These are phyloP conservation scores for Panagrolaimus sp. DNA, from an alignment of 1,140 invertebrate species.

Conservation along the genomic window DNA sequence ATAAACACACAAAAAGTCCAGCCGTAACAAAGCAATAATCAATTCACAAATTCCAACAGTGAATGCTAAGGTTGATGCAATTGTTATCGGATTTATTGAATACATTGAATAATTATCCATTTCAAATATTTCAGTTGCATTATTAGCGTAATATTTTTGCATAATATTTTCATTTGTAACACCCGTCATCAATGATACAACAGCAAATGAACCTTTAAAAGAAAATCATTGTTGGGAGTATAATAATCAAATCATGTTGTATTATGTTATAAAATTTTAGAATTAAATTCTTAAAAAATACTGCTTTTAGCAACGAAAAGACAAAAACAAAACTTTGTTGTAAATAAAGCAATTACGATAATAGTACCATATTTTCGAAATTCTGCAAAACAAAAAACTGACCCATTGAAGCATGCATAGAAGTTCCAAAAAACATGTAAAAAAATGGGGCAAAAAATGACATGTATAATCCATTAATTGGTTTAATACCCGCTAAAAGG, in stretches of 20 bases:
- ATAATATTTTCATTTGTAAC: conserved; percentile 3
- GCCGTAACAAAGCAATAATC: conserved; percentile 71
- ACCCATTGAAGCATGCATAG: conserved; percentile 1
- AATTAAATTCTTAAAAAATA: too few relatives aligned
- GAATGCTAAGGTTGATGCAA: neutral
- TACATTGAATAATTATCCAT: neutral
- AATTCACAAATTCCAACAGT: conserved; percentile 54
- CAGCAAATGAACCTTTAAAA: neutral
- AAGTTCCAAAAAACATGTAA: conserved; percentile 11
- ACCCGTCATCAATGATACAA: neutral
- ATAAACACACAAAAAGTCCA: conserved; percentile 75
- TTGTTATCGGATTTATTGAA: neutral
- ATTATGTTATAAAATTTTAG: too few relatives aligned
- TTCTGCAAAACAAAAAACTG: neutral
- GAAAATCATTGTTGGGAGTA: too few relatives aligned
- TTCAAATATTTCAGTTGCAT: neutral
- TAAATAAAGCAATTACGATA: too few relatives aligned
- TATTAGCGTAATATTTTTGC: neutral
- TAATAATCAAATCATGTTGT: too few relatives aligned
- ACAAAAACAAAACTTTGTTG: neutral
- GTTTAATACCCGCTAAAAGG: neutral
- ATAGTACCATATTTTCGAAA: too few relatives aligned
- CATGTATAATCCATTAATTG: conserved; percentile 6
- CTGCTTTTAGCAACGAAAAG: too few relatives aligned
- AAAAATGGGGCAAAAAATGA: conserved; percentile 2